Evolutionary conservation across 2,888 invertebrate species (phyloP), one percentile per base, ranked within the genome.

Genomic region (Bombylius discolor): DNA sequence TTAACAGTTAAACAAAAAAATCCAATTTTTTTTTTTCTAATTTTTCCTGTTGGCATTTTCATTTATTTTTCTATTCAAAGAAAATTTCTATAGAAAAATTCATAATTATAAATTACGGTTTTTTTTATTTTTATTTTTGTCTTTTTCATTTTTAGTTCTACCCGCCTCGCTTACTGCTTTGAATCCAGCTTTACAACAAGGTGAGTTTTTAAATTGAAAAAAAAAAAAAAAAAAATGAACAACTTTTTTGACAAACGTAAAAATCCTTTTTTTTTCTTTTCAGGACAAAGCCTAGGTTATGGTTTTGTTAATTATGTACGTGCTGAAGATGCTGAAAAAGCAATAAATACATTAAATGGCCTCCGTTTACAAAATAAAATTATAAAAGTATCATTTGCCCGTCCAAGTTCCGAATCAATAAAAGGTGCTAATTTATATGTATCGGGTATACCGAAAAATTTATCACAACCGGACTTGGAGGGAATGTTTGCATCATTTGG

Each of bases 291-390:
- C 79, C 84, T 99, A 74, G 98, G 99, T 70, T 99, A 99, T 78
- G 99, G 98, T 68, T 99, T 99, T 79, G 98, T 99, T 72, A 99
- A 99, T 82, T 99, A 97, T 80, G 93, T 94, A 76, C 85, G 92
- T 66, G 85, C 93, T 62, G 96, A 96, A 77, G 98, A 99, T 77
- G 98, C 99, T 64, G 93, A 95, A 76, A 96, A 97, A 78, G 98
- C 99, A 65, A 97, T 98, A 77, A 88, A 89, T 77, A 95, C 95
- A 62, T 83, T 99, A 70, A 99, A 99, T 78, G 98, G 98, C 67
- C 85, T 99, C 68, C 84, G 98, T 67, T 84, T 99, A 67, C 98
- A 99, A 78, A 99, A 99, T 79, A 99, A 99, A 83, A 99, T 96
- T 60, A 99, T 99, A 73, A 99, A 98, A 87, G 96, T 95, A 76